Conservation (phyloP, 2,797 vertebrate genomes). For the Chloroceryle inda region DNA sequence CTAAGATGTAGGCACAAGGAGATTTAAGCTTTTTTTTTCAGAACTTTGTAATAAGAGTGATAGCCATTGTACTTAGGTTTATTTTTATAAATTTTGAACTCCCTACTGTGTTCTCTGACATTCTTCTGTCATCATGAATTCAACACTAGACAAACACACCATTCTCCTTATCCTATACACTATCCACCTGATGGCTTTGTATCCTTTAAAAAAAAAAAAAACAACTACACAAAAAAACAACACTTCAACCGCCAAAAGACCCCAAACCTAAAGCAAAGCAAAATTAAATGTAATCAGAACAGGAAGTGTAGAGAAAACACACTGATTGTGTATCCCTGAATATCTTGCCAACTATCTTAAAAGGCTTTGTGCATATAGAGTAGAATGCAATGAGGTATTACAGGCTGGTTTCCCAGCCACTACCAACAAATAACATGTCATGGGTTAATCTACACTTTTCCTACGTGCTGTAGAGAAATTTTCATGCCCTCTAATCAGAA, state of each 20-base stretch:
- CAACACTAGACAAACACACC: not conserved
- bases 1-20: not conserved
- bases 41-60: not conserved
- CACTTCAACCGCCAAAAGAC: fast-evolving
- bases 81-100: not conserved
- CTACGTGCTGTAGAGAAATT: not conserved
- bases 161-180: not conserved
- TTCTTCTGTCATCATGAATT: not conserved
- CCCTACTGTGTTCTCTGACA: not conserved
- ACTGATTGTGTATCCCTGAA: not conserved
- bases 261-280: not conserved
- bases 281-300: not conserved
- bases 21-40: not conserved
- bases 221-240: not conserved
- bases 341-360: not conserved
- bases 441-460: not conserved
- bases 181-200: not conserved
- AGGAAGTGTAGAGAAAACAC: not conserved
- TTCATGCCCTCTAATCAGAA: not conserved
- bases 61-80: not conserved
- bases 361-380: not conserved
- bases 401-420: not conserved
- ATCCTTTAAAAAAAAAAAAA: fast-evolving
- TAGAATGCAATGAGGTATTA: not conserved
- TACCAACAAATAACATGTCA: not conserved